Evolutionary conservation across 2,888 invertebrate genomes (phyloP).

Genomic region (Drosophila pseudotalamancana): DNA sequence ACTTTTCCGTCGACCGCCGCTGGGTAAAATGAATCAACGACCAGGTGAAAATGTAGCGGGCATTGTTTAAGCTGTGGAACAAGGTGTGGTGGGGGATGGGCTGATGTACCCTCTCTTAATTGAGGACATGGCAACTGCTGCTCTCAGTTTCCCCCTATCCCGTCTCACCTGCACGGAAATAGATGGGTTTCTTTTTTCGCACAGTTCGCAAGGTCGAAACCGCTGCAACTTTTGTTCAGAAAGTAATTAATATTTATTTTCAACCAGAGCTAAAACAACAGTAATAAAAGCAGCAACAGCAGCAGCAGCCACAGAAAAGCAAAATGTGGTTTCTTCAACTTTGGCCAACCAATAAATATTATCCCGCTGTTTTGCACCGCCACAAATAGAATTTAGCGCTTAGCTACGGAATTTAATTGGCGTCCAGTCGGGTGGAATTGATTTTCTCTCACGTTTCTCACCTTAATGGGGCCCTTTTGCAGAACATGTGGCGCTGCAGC

Average conservation of each 20-base stretch:
- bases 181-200: constrained; percentile 12
- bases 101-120: constrained; percentile 6
- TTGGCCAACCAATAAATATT: constrained; percentile 52
- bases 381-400: constrained; percentile 49
- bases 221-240: constrained; percentile 60
- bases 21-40: constrained; percentile 60
- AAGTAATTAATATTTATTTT: constrained; percentile 78
- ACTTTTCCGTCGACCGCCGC: constrained; percentile 18
- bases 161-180: constrained; percentile 15
- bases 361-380: constrained; percentile 32
- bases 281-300: constrained; percentile 9
- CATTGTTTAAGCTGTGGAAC: constrained; percentile 36
- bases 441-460: constrained; percentile 40
- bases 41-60: constrained; percentile 50
- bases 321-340: constrained; percentile 35
- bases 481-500: constrained; percentile 94
- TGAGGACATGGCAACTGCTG: constrained; percentile 18
- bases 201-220: constrained; percentile 11
- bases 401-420: constrained; percentile 55
- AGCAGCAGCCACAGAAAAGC: background rate
- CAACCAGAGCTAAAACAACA: constrained; percentile 16
- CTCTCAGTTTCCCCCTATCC: background rate
- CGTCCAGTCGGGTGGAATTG: constrained; percentile 22
- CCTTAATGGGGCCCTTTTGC: background rate
- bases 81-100: background rate